phyloP scores from a whole-genome alignment of 1,140 invertebrate species.

The Zaprionus taronus region DNA sequence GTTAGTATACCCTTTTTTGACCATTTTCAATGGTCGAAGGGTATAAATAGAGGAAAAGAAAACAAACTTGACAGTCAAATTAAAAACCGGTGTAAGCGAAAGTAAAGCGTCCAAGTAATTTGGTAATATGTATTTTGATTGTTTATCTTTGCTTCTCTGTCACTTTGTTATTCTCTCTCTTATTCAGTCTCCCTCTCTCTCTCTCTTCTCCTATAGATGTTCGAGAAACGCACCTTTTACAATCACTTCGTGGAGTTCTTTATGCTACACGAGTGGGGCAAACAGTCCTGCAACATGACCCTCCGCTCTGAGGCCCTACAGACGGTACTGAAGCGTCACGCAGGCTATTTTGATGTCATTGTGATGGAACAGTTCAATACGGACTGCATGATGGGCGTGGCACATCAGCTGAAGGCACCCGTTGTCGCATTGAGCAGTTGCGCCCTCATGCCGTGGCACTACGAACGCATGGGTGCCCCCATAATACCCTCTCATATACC shows the following conservation, averaged over 20 bases:
- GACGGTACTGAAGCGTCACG: slow-evolving; percentile 67
- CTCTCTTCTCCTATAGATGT: slow-evolving; percentile 50
- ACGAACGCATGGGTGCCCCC: slow-evolving; percentile 86
- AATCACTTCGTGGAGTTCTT: slow-evolving; percentile 76
- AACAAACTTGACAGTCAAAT: neutral
- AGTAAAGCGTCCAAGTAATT: neutral
- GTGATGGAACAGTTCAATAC: slow-evolving; percentile 89
- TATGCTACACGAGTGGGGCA: slow-evolving; percentile 74
- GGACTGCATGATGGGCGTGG: slow-evolving; percentile 88
- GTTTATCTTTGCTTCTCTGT: neutral
- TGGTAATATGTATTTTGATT: neutral
- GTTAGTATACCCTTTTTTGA: too few relatives aligned
- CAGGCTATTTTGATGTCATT: slow-evolving; percentile 87
- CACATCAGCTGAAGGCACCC: slow-evolving; percentile 87
- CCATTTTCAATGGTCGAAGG: too few relatives aligned
- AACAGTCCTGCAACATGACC: slow-evolving; percentile 66
- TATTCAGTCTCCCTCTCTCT: neutral
- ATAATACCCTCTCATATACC: slow-evolving; percentile 87
- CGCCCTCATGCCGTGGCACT: slow-evolving; percentile 87
- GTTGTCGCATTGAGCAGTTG: slow-evolving; percentile 86
- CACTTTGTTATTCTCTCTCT: neutral
- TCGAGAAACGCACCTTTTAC: slow-evolving; percentile 73
- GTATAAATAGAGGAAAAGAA: neutral
- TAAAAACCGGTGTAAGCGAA: slow-evolving; percentile 6
- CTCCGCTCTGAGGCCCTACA: slow-evolving; percentile 71